Evolutionary conservation across 2,797 vertebrate genomes (phyloP).

Genomic region (Hydrophis major): DNA sequence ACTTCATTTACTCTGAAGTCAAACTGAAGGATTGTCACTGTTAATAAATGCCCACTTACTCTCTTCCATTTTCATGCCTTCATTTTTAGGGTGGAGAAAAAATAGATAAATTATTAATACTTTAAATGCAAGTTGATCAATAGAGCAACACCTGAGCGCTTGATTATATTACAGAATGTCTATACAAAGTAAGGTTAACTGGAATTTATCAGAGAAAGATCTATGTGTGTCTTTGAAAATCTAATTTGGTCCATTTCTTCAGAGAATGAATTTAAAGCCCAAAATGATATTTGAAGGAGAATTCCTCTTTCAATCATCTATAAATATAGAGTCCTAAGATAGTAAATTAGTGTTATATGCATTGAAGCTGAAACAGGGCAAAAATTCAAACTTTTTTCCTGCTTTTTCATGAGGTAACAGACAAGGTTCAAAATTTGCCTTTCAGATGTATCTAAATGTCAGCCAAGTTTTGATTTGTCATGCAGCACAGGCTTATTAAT

Average conservation of each 20-base stretch:
- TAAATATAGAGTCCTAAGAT: not conserved
- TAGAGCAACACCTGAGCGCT: not conserved
- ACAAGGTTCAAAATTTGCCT: slow-evolving; percentile 1
- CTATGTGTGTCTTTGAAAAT: not conserved
- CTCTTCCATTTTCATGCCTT: not conserved
- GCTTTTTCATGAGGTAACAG: slow-evolving; percentile 15
- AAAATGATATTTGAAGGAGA: not conserved
- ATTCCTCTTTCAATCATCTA: not conserved
- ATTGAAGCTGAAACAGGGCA: slow-evolving; percentile 13
- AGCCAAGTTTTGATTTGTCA: slow-evolving; percentile 27
- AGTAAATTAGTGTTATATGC: slow-evolving; percentile 16
- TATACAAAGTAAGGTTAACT: not conserved
- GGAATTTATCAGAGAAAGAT: not conserved
- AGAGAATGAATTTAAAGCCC: not conserved
- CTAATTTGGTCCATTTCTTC: not conserved
- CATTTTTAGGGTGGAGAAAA: not conserved
- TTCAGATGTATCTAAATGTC: slow-evolving; percentile 16
- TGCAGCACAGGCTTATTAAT: slow-evolving; percentile 5
- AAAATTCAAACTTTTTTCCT: not conserved
- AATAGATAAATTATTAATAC: not conserved
- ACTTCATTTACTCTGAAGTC: not conserved
- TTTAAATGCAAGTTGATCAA: not conserved
- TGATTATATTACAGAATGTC: not conserved
- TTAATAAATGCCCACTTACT: not conserved
- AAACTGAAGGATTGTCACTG: not conserved